phyloP scores from a whole-genome alignment of 2,113 vertebrate genomes.

The Pseudonaja textilis region DNA sequence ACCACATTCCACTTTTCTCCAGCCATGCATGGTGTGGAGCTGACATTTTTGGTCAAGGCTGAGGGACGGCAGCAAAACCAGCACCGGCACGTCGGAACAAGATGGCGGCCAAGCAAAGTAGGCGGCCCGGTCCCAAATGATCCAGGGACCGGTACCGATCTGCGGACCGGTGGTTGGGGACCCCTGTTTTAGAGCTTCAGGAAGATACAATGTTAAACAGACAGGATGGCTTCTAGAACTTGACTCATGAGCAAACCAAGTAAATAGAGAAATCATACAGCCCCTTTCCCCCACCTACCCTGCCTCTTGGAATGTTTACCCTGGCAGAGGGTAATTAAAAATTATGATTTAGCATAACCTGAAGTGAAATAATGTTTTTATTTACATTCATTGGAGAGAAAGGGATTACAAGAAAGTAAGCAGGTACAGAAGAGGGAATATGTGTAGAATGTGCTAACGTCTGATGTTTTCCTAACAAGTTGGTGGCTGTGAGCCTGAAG shows the following conservation, averaged over 20 bases:
- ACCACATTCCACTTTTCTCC: too few species aligned
- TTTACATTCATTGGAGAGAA: background rate
- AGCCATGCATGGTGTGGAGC: too few species aligned
- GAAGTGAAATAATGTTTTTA: background rate
- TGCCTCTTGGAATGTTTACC: background rate
- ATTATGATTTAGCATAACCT: too few species aligned
- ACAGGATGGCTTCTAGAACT: background rate
- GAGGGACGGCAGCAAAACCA: too few species aligned
- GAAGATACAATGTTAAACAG: background rate
- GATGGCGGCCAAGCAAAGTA: too few species aligned
- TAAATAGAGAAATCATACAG: background rate
- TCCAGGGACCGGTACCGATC: too few species aligned
- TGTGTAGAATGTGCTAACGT: background rate
- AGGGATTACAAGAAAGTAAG: background rate
- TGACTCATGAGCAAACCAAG: background rate
- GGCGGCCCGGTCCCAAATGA: too few species aligned
- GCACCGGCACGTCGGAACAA: too few species aligned
- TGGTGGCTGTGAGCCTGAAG: background rate
- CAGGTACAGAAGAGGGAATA: background rate
- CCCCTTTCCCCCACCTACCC: background rate
- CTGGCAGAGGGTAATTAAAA: background rate
- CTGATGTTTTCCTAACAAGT: background rate
- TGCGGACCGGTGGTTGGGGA: too few species aligned
- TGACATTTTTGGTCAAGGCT: too few species aligned
- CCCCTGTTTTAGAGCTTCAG: background rate